Base-by-base conservation (phyloP, 2,888 invertebrate species). In the Dioctria linearis region DNA sequence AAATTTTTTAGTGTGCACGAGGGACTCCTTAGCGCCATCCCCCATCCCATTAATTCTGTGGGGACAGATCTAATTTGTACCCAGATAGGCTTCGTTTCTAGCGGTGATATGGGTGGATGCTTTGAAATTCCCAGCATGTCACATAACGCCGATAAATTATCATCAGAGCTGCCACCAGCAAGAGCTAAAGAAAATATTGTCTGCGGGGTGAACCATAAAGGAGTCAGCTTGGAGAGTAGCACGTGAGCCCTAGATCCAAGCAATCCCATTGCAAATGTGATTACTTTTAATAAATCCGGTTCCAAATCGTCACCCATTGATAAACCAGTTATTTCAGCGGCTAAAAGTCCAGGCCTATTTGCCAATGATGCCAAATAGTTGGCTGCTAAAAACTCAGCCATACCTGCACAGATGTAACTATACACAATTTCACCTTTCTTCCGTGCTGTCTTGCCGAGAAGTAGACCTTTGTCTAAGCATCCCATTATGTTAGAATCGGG, bases 351-450 rank as follows among this genome's bases (percentile, higher is more conserved):
- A 0, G 90, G 89, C 82, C 90, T 89, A 83, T 90, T 90, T 4
- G 90, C 90, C 4, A 91, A 87, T 0, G 91, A 90, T 0, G 90
- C 89, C n/a, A 91, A 87, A 84, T 91, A 91, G 83, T 90, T 90
- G 1, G 91, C 91, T 2, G 91, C 90, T n/a, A 91, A 85, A 84
- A 90, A 91, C 83, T 91, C 91, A 13, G 90, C 89, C 82, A 91
- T 88, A 2, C 90, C 89, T 69, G 90, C 87, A 84, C 91, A 91
- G 54, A 91, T 88, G 2, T 91, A 90, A 9, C 90, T 88, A 85
- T 89, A 90, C 39, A 89, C 85, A 81, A 84, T 84, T 57, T 90
- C 90, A 1, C 87, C 86, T 80, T 89, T 89, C 76, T 89, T 87
- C 82, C 88, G 87, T 25, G 89, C 86, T 2, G 86, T 84, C 80